Evolutionary conservation across 2,888 invertebrate genomes (phyloP).

Genomic region (Stomorhina lunata): DNA sequence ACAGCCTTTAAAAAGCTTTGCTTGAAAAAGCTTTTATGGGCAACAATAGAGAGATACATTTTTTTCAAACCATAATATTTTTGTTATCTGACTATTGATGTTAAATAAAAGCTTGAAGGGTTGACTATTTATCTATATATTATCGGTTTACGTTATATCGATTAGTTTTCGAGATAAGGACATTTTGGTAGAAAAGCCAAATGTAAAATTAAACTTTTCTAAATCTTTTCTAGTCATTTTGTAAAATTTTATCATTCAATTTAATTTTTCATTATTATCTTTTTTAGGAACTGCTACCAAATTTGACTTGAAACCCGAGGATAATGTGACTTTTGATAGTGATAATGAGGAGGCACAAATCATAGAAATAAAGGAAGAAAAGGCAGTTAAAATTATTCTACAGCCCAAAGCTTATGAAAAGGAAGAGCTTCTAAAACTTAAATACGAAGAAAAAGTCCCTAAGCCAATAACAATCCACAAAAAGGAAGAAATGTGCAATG

Average conservation of each 20-base stretch:
- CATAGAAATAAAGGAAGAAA: conserved; percentile 67
- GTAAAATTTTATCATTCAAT: background rate
- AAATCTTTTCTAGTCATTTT: background rate
- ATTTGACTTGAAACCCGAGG: conserved; percentile 66
- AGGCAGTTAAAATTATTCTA: conserved; percentile 35
- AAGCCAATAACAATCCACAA: background rate
- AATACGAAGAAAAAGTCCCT: conserved; percentile 57
- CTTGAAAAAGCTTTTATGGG: too few species aligned
- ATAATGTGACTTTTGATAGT: conserved; percentile 69
- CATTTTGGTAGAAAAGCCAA: too few species aligned
- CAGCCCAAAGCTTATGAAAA: conserved; percentile 56
- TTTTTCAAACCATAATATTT: too few species aligned
- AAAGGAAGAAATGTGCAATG: conserved; percentile 5
- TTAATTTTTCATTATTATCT: background rate
- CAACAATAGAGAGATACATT: too few species aligned
- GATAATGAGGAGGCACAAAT: conserved; percentile 70
- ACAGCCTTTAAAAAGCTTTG: too few species aligned
- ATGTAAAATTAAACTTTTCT: background rate
- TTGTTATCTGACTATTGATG: too few species aligned
- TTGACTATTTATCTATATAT: too few species aligned
- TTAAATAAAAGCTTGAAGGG: too few species aligned
- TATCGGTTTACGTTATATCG: too few species aligned
- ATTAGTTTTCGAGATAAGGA: too few species aligned
- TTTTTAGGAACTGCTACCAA: conserved; percentile 70
- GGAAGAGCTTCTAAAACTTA: conserved; percentile 50